Conservation (phyloP, 1,140 invertebrate genomes). For the Drosophila repleta region DNA sequence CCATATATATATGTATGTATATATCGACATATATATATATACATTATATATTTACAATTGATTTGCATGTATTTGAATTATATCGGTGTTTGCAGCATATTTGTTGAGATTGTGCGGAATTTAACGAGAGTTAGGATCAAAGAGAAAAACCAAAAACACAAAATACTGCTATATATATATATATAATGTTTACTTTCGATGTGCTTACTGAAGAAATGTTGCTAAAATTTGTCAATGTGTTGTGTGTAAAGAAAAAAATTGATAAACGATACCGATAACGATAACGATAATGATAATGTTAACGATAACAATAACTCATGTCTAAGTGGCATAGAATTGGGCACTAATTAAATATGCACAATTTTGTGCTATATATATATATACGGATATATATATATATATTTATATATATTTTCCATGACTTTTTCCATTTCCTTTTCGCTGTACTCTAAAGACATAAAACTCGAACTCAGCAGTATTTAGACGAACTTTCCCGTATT, state of each 20-base stretch:
- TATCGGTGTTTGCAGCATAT: constrained; percentile 20
- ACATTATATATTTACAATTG: constrained; percentile 30
- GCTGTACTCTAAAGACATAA: neutral
- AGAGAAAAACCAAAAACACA: neutral
- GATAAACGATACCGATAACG: constrained; percentile 18
- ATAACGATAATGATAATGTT: constrained; percentile 24
- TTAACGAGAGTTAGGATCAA: neutral
- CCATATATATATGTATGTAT: constrained; percentile 31
- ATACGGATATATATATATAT: neutral
- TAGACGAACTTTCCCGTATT: constrained; percentile 16
- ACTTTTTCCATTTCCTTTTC: constrained; percentile 2
- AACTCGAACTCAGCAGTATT: neutral
- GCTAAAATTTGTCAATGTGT: constrained; percentile 42
- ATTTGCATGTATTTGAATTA: constrained; percentile 43
- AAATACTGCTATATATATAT: constrained; percentile 1
- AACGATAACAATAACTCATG: constrained; percentile 44
- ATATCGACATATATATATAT: constrained; percentile 9
- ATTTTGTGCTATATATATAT: constrained; percentile 51
- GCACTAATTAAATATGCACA: constrained; percentile 75
- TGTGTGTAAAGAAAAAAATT: constrained; percentile 35
- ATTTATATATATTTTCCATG: constrained; percentile 6
- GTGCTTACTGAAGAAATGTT: constrained; percentile 24
- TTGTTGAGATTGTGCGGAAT: constrained; percentile 7
- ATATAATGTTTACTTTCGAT: constrained; percentile 32
- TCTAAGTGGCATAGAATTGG: constrained; percentile 37